Conservation (phyloP, 2,797 vertebrate species). For the Pyrrhura leucotis region DNA sequence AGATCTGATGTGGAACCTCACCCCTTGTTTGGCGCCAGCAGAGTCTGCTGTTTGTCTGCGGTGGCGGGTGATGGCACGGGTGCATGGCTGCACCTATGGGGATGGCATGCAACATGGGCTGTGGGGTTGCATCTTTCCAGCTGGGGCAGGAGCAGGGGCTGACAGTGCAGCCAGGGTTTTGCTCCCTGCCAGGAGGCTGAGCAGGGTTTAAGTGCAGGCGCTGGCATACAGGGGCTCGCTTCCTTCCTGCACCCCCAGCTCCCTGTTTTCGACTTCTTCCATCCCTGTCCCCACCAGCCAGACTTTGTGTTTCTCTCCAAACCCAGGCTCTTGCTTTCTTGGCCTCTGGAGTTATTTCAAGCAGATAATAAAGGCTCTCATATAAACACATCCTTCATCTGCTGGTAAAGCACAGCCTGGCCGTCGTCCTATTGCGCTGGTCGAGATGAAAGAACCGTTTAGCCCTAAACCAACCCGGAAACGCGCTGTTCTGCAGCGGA, state of each 20-base stretch:
- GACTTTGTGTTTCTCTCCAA: not conserved
- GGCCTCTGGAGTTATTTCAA: not conserved
- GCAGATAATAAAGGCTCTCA: not conserved
- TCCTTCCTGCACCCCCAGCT: not conserved
- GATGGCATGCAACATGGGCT: not conserved
- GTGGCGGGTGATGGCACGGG: not conserved
- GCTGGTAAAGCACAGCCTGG: not conserved
- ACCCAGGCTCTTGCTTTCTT: accelerated
- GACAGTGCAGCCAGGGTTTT: accelerated
- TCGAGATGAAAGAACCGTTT: not conserved
- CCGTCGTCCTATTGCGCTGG: not conserved
- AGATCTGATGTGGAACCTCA: not conserved
- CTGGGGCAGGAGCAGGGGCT: not conserved
- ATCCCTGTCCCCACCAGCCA: not conserved
- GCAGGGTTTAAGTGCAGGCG: not conserved
- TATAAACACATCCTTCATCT: not conserved
- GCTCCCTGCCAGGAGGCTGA: not conserved
- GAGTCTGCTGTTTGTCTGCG: not conserved
- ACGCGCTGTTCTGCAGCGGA: not conserved
- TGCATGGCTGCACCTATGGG: accelerated
- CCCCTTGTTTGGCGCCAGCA: accelerated
- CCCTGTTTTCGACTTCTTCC: not conserved
- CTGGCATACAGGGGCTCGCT: not conserved
- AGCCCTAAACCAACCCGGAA: not conserved
- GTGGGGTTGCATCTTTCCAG: not conserved